Evolutionary conservation across 2,797 vertebrate species (phyloP).

Genomic region (Poeciliopsis paucimaculata): DNA sequence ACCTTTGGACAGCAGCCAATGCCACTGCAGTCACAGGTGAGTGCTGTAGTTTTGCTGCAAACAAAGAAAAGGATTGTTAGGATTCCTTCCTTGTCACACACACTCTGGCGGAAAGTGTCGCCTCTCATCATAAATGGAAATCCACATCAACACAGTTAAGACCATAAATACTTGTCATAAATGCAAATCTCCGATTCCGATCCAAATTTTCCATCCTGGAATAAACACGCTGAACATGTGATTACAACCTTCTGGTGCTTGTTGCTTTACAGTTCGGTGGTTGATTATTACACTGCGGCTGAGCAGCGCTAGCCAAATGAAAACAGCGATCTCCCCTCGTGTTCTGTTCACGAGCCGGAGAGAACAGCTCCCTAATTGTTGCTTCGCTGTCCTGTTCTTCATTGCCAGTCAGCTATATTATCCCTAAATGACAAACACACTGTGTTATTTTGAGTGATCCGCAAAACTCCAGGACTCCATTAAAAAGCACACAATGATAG

Average conservation of each 20-base stretch:
- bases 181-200: constrained; percentile 42
- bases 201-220: constrained; percentile 33
- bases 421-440: constrained; percentile 78
- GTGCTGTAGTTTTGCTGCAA: constrained; percentile 69
- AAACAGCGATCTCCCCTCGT: constrained; percentile 60
- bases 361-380: constrained; percentile 74
- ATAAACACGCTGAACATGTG: constrained; percentile 26
- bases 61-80: constrained; percentile 77
- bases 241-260: constrained; percentile 42
- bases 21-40: constrained; percentile 79
- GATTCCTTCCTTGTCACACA: constrained; percentile 55
- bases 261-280: constrained; percentile 42
- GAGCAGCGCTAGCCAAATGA: constrained; percentile 67
- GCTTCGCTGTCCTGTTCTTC: constrained; percentile 62
- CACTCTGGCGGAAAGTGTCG: constrained; percentile 37
- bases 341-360: constrained; percentile 50
- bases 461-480: constrained; percentile 73
- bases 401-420: constrained; percentile 68
- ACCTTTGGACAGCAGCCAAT: constrained; percentile 64
- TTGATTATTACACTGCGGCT: constrained; percentile 60
- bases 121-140: constrained; percentile 48
- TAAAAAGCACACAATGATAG: constrained; percentile 76
- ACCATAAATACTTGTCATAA: constrained; percentile 29
- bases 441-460: constrained; percentile 78
- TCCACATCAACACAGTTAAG: constrained; percentile 27